A percentile compares a stretch with the other conserved stretches of the same genome.
Evolutionary conservation across 2,797 vertebrate genomes (phyloP).

Genomic region (Threskiornis aethiopicus): DNA sequence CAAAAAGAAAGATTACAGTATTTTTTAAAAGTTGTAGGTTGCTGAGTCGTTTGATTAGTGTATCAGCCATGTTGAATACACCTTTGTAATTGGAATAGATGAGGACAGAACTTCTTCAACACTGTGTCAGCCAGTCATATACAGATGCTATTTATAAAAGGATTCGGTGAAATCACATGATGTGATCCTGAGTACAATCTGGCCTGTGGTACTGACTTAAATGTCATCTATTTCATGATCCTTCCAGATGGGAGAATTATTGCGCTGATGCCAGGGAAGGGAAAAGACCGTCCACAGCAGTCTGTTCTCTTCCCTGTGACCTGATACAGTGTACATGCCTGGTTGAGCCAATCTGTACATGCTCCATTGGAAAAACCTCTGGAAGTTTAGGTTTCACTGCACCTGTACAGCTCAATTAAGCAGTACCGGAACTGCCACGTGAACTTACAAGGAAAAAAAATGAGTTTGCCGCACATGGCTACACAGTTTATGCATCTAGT

Average conservation of each 20-base stretch:
- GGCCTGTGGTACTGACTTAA: neutral
- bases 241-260: neutral
- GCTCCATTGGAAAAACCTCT: neutral
- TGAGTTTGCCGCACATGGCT: neutral
- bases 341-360: neutral
- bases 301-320: neutral
- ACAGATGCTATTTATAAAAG: constrained; percentile 20
- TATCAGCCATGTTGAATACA: neutral
- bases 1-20: neutral
- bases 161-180: neutral
- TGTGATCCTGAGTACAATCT: neutral
- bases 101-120: neutral
- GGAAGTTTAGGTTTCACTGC: neutral
- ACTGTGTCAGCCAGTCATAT: neutral
- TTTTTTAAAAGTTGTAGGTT: neutral
- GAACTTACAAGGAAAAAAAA: neutral
- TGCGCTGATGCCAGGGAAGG: neutral
- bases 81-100: neutral
- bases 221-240: neutral
- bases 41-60: neutral
- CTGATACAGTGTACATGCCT: neutral
- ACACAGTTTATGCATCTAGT: neutral
- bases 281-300: neutral
- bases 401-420: neutral
- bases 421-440: neutral